phyloP scores from a whole-genome alignment of 2,888 invertebrate species.

The Diplazon laetatorius region DNA sequence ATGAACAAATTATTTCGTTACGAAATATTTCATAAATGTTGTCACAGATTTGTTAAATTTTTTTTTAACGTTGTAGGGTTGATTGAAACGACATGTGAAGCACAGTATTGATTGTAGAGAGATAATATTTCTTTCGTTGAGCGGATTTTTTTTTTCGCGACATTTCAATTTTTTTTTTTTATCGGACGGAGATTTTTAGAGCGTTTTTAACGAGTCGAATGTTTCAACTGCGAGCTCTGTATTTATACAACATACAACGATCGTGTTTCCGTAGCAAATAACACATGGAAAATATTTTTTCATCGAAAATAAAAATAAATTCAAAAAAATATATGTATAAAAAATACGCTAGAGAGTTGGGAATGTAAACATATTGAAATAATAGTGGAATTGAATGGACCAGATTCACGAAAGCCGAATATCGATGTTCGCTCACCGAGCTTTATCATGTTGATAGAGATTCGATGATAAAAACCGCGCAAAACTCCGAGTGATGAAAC shows the following conservation, averaged over 20 bases:
- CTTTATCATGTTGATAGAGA: background rate
- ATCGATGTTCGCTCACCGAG: background rate
- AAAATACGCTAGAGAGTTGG: background rate
- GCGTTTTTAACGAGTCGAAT: background rate
- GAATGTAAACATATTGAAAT: constrained; percentile 2
- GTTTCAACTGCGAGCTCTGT: background rate
- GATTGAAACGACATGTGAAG: too few relatives aligned
- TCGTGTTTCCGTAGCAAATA: background rate
- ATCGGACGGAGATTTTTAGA: background rate
- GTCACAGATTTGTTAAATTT: too few relatives aligned
- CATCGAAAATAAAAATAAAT: background rate
- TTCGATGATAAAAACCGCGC: constrained; percentile 18
- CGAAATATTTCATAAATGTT: too few relatives aligned
- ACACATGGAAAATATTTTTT: background rate
- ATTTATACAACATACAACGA: background rate
- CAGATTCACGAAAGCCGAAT: background rate
- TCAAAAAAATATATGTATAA: background rate
- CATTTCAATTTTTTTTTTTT: background rate
- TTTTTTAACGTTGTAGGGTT: too few relatives aligned
- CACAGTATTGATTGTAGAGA: too few relatives aligned
- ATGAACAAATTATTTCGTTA: background rate
- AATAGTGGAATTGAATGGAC: background rate
- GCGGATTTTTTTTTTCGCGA: background rate
- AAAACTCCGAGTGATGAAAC: background rate
- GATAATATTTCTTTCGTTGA: background rate